Evolutionary conservation across 2,113 vertebrate genomes (phyloP).

Genomic region (Cebus imitator): DNA sequence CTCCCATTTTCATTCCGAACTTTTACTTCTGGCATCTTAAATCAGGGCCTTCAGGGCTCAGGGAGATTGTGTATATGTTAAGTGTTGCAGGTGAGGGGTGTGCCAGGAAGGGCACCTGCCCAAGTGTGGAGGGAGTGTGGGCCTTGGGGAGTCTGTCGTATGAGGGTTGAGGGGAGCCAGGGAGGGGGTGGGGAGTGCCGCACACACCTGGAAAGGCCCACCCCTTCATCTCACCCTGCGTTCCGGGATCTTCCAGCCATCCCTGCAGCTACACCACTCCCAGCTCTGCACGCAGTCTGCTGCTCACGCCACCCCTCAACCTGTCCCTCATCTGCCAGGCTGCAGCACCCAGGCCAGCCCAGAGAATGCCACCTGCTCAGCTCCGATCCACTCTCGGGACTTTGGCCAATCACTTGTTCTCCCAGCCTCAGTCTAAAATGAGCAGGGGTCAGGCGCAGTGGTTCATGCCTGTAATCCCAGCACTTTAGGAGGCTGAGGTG

Average conservation of each 20-base stretch:
- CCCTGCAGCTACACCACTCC: background rate
- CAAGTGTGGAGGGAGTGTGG: background rate
- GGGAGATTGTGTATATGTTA: background rate
- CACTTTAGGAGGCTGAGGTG: too few species aligned
- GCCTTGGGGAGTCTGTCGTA: background rate
- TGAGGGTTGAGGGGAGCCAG: background rate
- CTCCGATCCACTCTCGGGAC: accelerated
- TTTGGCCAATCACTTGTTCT: background rate
- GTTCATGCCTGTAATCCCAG: too few species aligned
- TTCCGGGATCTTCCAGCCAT: background rate
- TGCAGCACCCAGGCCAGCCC: background rate
- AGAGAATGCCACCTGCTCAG: background rate
- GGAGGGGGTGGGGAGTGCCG: background rate
- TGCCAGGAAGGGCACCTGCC: background rate
- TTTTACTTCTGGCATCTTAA: background rate
- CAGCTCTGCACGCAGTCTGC: background rate
- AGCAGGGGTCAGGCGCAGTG: accelerated
- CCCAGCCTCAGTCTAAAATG: background rate
- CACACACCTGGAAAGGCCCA: background rate
- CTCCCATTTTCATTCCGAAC: background rate
- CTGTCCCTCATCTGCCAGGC: background rate
- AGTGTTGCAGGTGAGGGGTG: accelerated
- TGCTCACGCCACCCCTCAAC: accelerated
- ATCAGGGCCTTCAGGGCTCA: background rate
- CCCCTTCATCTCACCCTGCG: too few species aligned